Evolutionary conservation across 2,113 vertebrate species (phyloP).

Genomic region (Chiloscyllium plagiosum): DNA sequence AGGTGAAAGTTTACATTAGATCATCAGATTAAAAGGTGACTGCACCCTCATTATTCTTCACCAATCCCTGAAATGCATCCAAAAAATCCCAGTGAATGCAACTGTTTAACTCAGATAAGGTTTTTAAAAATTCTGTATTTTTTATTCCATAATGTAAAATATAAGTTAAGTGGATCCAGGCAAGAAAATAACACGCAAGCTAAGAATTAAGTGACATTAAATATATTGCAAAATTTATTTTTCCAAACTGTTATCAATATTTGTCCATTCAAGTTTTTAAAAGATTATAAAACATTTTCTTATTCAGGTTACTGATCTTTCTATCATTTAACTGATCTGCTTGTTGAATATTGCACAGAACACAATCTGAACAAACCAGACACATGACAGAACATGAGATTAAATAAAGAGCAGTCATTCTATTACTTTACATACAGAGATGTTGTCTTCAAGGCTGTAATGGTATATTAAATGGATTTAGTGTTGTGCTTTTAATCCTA

Average conservation of each 20-base stretch:
- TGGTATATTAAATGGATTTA: not conserved
- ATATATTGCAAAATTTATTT: not conserved
- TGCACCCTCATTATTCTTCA: not conserved
- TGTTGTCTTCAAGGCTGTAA: not conserved
- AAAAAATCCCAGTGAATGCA: not conserved
- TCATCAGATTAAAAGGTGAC: not conserved
- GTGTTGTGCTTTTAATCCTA: not conserved
- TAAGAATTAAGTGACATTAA: not conserved
- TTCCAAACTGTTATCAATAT: not conserved
- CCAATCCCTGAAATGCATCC: not conserved
- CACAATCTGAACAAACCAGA: not conserved
- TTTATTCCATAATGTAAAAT: not conserved
- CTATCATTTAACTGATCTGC: not conserved
- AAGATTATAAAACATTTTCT: not conserved
- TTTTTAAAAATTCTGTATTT: not conserved
- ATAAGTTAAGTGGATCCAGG: not conserved
- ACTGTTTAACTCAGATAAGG: not conserved
- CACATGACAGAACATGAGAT: constrained; percentile 24
- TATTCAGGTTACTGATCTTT: not conserved
- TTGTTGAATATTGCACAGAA: not conserved
- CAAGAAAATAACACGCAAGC: not conserved
- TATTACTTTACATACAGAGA: not conserved
- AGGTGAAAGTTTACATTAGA: not conserved
- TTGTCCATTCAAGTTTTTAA: not conserved
- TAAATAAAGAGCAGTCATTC: not conserved